These are phyloP conservation scores for Phrynosoma blainvillii DNA, from an alignment of 2,113 vertebrate genomes.

Conservation along the genomic window DNA sequence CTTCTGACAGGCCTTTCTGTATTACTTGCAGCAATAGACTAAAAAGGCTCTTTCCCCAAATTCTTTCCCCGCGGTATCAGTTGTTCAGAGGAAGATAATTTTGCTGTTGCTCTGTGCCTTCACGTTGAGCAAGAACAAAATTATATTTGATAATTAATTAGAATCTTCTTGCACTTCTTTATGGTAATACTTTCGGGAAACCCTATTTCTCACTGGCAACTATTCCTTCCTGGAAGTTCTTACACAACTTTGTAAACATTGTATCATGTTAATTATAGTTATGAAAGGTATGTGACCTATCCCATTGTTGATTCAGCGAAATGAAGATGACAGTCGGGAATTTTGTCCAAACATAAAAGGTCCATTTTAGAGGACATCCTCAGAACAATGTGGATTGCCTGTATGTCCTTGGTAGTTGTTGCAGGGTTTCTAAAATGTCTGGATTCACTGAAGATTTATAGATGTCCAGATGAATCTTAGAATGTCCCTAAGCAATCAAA, in stretches of 20 bases:
- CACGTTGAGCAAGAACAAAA: neutral
- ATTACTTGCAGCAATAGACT: neutral
- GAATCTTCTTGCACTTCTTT: neutral
- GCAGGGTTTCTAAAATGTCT: too few relatives aligned
- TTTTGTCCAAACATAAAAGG: neutral
- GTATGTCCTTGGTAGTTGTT: too few relatives aligned
- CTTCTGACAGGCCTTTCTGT: neutral
- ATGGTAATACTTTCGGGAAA: neutral
- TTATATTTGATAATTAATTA: neutral
- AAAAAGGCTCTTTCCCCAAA: neutral
- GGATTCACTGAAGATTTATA: too few relatives aligned
- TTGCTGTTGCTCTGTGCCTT: too few relatives aligned
- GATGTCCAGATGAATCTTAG: too few relatives aligned
- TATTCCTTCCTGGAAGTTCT: neutral
- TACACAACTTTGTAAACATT: neutral
- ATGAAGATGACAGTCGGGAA: neutral
- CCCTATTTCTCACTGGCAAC: neutral
- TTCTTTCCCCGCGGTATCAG: too few relatives aligned
- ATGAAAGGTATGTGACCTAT: neutral
- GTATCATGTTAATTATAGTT: neutral
- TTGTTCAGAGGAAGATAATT: too few relatives aligned
- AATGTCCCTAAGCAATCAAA: too few relatives aligned
- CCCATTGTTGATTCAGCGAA: neutral
- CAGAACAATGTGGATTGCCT: neutral
- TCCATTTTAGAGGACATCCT: neutral